A percentile compares a stretch with the other conserved stretches of the same genome.
Conservation (phyloP, 2,113 vertebrate genomes). For the Psittacara wagleri region DNA sequence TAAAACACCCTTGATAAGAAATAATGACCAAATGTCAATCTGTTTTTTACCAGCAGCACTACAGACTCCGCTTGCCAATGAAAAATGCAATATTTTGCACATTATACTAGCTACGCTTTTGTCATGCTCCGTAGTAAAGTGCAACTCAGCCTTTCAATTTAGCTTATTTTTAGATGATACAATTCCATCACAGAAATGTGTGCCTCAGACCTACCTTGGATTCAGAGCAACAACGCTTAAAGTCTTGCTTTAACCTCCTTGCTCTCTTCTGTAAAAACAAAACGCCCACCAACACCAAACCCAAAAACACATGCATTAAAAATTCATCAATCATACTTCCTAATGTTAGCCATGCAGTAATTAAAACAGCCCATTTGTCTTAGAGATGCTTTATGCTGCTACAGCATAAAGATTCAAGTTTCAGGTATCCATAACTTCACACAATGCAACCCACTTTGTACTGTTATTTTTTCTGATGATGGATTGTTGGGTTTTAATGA, state of each 20-base stretch:
- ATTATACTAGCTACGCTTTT: conserved; percentile 61
- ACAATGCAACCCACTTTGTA: background rate
- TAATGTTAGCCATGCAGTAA: background rate
- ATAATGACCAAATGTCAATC: conserved; percentile 91
- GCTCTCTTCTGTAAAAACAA: background rate
- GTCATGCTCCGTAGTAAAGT: conserved; percentile 35
- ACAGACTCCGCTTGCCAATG: conserved; percentile 62
- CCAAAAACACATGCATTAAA: conserved; percentile 2
- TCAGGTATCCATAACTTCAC: background rate
- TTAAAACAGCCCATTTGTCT: conserved; percentile 2
- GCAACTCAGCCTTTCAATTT: conserved; percentile 14
- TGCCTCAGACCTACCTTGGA: background rate
- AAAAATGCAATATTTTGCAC: conserved; percentile 75
- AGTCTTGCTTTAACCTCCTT: background rate
- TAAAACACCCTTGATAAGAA: conserved; percentile 87
- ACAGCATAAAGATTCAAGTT: background rate
- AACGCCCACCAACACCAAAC: background rate
- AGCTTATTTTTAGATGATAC: background rate
- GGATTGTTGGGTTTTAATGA: background rate
- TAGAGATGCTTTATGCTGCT: background rate
- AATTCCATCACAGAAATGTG: conserved; percentile 25
- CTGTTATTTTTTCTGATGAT: background rate
- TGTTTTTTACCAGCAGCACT: conserved; percentile 70
- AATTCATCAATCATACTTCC: conserved; percentile 13
- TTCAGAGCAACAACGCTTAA: background rate